phyloP scores from a whole-genome alignment of 2,888 invertebrate genomes.

The Mythimna vitellina region DNA sequence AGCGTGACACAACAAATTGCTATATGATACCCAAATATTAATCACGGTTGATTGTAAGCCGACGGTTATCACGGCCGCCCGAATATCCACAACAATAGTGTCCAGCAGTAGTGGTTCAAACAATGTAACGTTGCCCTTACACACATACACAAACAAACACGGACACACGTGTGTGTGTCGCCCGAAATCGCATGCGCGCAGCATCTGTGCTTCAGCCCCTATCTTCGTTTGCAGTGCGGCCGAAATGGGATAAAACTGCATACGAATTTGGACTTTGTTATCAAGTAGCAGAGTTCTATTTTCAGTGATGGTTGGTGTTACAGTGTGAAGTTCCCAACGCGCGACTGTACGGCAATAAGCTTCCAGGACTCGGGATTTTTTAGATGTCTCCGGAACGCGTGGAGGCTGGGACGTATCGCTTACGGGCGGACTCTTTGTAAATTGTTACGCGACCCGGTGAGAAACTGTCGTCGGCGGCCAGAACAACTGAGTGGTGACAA shows the following conservation, averaged over 20 bases:
- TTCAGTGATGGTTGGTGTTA: slow-evolving; percentile 34
- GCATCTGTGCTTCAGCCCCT: slow-evolving; percentile 88
- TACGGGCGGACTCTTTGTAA: slow-evolving; percentile 63
- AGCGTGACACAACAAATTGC: slow-evolving; percentile 57
- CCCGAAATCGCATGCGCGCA: slow-evolving; percentile 87
- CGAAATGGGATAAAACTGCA: slow-evolving; percentile 61
- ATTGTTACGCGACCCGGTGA: slow-evolving; percentile 75
- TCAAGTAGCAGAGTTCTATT: slow-evolving; percentile 48
- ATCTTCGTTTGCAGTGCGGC: slow-evolving; percentile 68
- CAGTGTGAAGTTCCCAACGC: slow-evolving; percentile 73
- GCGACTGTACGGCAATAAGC: slow-evolving; percentile 85
- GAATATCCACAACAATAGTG: slow-evolving; percentile 85
- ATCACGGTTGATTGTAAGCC: slow-evolving; percentile 76
- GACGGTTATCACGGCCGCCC: slow-evolving; percentile 73
- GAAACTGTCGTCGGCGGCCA: slow-evolving; percentile 54
- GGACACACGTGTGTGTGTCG: slow-evolving; percentile 66
- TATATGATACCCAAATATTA: slow-evolving; percentile 70
- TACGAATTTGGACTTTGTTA: slow-evolving; percentile 50
- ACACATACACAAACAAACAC: slow-evolving; percentile 70
- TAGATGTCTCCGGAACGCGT: slow-evolving; percentile 84
- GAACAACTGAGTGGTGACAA: slow-evolving; percentile 65
- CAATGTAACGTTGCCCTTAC: slow-evolving; percentile 78
- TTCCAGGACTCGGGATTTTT: slow-evolving; percentile 87
- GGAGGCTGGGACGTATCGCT: slow-evolving; percentile 82
- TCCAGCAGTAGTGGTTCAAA: slow-evolving; percentile 80